Base-by-base conservation (phyloP, 1,140 invertebrate species). In the Mercenaria mercenaria region DNA sequence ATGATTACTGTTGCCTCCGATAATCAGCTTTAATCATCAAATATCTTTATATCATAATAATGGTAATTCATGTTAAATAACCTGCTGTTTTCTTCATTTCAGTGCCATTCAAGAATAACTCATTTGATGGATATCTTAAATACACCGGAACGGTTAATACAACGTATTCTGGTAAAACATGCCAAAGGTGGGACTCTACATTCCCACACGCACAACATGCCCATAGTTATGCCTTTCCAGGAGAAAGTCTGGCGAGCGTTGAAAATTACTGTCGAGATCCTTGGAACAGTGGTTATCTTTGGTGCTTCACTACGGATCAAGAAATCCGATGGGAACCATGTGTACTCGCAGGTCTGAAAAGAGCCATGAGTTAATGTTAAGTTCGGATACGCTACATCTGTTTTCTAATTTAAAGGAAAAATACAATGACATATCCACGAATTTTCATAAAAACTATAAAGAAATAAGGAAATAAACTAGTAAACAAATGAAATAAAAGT, bases 221-320 rank as follows among this genome's bases (percentile, higher is more conserved):
- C n/a, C 34, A 37, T 41, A 1, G 6, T 11, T 72, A 39, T 26
- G 20, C 3, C 34, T 76, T 76, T 50, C 76, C 76, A 26, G 47
- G 47, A 34, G 76, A 50, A 79, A 79, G 13, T 37, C 18, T 52
- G 20, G 23, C 47, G 6, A 6, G 18, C 6, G 43, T 37, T 56
- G n/a, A 10, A 18, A 79, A 79, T 29, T 79, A 79, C 34, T 79
- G 76, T n/a, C 76, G 76, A 3, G 76, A 79, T 39, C 76, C 47
- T 0, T 52, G 32, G 32, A 15, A 26, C 23, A 52, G 47, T 34
- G 76, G 76, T 15, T 79, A 52, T 34, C 26, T 52, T 15, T 79
- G 76, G 76, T 79, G 76, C 32, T 79, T 26, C 32, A 79, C 76
- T 1, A 79, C 20, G 29, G 50, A 79, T 79, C 47, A 47, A 34